Evolutionary conservation across 2,113 vertebrate genomes (phyloP).

Genomic region (Apeltes quadracus): DNA sequence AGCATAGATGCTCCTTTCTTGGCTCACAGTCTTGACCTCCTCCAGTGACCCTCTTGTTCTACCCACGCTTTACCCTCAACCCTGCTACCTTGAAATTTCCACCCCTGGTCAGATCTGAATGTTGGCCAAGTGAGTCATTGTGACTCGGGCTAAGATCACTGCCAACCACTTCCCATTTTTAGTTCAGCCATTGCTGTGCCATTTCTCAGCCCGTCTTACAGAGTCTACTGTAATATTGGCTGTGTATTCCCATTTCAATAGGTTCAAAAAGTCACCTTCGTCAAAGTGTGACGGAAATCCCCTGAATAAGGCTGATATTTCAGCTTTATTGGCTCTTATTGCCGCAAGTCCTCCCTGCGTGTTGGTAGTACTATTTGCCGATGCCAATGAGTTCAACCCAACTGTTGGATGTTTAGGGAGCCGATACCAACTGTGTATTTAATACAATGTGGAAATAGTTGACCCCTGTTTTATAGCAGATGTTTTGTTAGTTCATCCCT

Average conservation of each 20-base stretch:
- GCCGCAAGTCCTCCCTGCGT: neutral
- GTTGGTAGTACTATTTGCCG: neutral
- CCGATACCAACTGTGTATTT: neutral
- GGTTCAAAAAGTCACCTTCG: neutral
- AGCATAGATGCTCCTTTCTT: conserved; percentile 4
- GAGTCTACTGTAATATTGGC: neutral
- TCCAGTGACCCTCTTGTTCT: conserved; percentile 1
- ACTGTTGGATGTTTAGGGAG: neutral
- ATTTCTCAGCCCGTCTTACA: neutral
- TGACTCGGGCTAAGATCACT: neutral
- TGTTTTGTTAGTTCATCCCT: neutral
- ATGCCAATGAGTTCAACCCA: neutral
- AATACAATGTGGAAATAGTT: neutral
- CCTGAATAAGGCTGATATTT: neutral
- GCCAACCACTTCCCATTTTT: neutral
- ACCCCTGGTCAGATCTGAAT: neutral
- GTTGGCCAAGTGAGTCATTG: neutral
- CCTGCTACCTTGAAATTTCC: conserved; percentile 1
- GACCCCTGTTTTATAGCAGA: neutral
- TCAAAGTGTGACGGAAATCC: neutral
- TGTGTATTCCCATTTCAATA: neutral
- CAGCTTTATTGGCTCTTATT: conserved; percentile 11
- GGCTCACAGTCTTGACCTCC: neutral
- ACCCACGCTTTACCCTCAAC: neutral
- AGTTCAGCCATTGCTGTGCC: neutral